Evolutionary conservation across 2,113 vertebrate genomes (phyloP).

Genomic region (Numida meleagris): DNA sequence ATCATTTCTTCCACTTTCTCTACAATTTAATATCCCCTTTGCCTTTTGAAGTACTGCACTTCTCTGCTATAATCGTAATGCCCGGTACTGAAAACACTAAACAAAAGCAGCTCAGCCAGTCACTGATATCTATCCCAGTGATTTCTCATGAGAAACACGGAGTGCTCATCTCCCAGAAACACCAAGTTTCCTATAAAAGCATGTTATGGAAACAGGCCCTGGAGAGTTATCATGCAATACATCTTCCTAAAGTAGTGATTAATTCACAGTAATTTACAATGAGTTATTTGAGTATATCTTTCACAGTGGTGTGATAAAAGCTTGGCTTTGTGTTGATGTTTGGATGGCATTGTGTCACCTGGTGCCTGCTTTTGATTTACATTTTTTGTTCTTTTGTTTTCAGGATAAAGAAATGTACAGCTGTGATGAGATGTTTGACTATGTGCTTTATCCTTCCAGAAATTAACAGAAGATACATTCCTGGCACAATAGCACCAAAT

Average conservation of each 20-base stretch:
- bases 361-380: not conserved
- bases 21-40: not conserved
- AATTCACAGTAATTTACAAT: conserved; percentile 31
- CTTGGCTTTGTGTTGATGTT: not conserved
- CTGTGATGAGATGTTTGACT: not conserved
- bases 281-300: not conserved
- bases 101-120: not conserved
- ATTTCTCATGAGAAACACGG: not conserved
- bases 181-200: not conserved
- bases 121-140: not conserved
- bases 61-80: not conserved
- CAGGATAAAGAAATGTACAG: not conserved
- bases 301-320: not conserved
- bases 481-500: not conserved
- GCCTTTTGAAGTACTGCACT: not conserved
- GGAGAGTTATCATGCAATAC: not conserved
- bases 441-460: not conserved
- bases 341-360: not conserved
- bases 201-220: not conserved
- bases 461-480: not conserved
- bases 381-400: not conserved
- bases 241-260: conserved; percentile 24
- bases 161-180: conserved; percentile 2
- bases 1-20: not conserved
- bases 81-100: not conserved